phyloP scores from a whole-genome alignment of 1,140 invertebrate genomes.

The Drosophila novamexicana region DNA sequence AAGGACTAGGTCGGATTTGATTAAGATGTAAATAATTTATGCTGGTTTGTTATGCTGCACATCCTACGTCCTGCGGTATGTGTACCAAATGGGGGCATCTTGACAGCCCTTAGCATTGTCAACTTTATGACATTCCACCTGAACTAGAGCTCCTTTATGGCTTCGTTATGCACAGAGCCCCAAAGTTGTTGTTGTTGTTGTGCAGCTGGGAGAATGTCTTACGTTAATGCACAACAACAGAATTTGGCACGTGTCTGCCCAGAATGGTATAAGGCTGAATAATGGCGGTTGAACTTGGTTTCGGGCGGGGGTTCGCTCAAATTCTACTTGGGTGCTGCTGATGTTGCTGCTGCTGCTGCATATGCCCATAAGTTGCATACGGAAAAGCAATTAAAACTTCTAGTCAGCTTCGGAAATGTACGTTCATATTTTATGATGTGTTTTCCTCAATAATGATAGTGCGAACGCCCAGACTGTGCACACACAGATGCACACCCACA shows the following conservation, averaged over 20 bases:
- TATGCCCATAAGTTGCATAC: slow-evolving; percentile 61
- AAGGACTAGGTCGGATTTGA: slow-evolving; percentile 43
- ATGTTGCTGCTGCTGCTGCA: slow-evolving; percentile 24
- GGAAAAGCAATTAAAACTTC: slow-evolving; percentile 82
- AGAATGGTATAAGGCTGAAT: background rate
- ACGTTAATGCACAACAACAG: slow-evolving; percentile 29
- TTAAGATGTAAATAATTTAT: slow-evolving; percentile 80
- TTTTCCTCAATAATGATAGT: slow-evolving; percentile 57
- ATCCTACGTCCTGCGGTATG: background rate
- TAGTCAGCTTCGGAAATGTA: slow-evolving; percentile 69
- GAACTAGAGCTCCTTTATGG: slow-evolving; percentile 41
- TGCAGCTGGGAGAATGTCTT: slow-evolving; percentile 49
- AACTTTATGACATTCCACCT: slow-evolving; percentile 72
- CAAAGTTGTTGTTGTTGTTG: slow-evolving; percentile 42
- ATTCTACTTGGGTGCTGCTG: slow-evolving; percentile 19
- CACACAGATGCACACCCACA: background rate
- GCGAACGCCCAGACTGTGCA: background rate
- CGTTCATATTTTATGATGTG: slow-evolving; percentile 77
- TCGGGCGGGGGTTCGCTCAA: background rate
- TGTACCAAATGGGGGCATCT: slow-evolving; percentile 1
- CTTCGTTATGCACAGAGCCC: slow-evolving; percentile 43
- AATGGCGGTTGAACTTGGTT: background rate
- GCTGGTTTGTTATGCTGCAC: slow-evolving; percentile 48
- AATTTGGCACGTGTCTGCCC: slow-evolving; percentile 19
- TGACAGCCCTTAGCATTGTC: slow-evolving; percentile 62